phyloP scores from a whole-genome alignment of 1,140 invertebrate species.

The Panagrolaimus sp. region DNA sequence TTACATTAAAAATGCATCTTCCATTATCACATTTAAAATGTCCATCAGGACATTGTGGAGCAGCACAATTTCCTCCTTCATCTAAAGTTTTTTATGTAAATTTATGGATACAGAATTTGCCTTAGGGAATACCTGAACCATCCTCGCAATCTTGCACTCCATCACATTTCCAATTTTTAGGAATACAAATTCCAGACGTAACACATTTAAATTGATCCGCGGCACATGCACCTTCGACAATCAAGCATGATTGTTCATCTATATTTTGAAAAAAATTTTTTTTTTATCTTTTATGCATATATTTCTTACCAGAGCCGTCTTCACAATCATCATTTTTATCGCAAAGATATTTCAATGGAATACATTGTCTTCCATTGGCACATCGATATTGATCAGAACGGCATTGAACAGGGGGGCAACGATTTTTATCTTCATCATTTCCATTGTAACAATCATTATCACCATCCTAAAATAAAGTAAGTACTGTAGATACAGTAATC shows the following conservation, averaged over 20 bases:
- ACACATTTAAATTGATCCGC: conserved; percentile 67
- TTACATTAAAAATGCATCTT: conserved; percentile 83
- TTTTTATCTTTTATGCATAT: too few relatives aligned
- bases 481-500: conserved; percentile 86
- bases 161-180: conserved; percentile 86
- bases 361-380: conserved; percentile 44
- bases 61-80: conserved; percentile 80
- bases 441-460: conserved; percentile 96
- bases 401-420: conserved; percentile 89
- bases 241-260: conserved; percentile 52
- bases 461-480: conserved; percentile 69
- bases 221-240: conserved; percentile 43
- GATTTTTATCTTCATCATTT: conserved; percentile 77
- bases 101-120: too few relatives aligned
- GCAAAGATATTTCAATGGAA: conserved; percentile 64
- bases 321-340: conserved; percentile 84
- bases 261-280: too few relatives aligned
- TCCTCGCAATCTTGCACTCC: conserved; percentile 81
- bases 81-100: too few relatives aligned
- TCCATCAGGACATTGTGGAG: conserved; percentile 59
- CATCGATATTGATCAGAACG: conserved; percentile 80
- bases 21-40: conserved; percentile 69
- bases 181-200: conserved; percentile 77
- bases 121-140: too few relatives aligned
- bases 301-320: conserved; percentile 51